Evolutionary conservation across 2,888 invertebrate genomes (phyloP).

Genomic region (Tinea pellionella): DNA sequence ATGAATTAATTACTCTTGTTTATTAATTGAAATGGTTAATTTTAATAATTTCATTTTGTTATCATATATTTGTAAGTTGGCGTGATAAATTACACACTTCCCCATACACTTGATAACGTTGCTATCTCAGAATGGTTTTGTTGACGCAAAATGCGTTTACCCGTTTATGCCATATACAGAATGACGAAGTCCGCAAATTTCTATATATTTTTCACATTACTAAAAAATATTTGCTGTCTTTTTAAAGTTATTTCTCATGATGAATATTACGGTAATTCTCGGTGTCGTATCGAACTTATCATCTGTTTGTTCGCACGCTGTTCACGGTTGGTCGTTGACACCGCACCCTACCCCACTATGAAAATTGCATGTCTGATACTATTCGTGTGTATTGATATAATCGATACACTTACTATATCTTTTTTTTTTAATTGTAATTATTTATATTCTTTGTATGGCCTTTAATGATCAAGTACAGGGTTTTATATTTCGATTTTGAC

Average conservation of each 20-base stretch:
- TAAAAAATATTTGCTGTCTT: neutral
- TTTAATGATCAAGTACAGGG: slow-evolving; percentile 9
- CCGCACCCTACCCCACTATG: neutral
- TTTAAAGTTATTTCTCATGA: neutral
- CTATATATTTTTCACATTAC: too few species aligned
- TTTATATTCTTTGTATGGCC: neutral
- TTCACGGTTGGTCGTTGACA: neutral
- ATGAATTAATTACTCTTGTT: neutral
- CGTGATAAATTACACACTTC: neutral
- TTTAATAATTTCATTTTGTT: neutral
- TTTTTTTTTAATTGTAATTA: neutral
- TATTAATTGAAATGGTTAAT: neutral
- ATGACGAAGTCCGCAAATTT: too few species aligned
- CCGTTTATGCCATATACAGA: too few species aligned
- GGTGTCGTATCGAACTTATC: neutral
- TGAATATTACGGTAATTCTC: neutral
- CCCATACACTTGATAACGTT: neutral
- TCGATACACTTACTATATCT: neutral
- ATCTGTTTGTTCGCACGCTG: neutral
- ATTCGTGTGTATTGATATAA: neutral
- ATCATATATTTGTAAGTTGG: neutral
- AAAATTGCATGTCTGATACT: neutral
- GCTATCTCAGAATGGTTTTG: neutral
- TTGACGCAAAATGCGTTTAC: neutral
- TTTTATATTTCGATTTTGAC: slow-evolving; percentile 1